Evolutionary conservation across 2,888 invertebrate species (phyloP).

Genomic region (Panzeria rudis): DNA sequence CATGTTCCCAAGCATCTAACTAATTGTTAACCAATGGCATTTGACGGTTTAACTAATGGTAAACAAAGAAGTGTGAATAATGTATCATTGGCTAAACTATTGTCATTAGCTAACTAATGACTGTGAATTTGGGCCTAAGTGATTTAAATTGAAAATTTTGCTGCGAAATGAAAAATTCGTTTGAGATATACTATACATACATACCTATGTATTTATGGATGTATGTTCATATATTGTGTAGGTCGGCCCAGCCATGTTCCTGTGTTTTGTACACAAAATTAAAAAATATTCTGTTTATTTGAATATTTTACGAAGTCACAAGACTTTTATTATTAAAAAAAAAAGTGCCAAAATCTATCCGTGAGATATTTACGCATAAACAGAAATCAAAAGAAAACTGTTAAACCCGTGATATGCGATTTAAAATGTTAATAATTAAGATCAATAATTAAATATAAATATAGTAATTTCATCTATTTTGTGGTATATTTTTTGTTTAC

Average conservation of each 20-base stretch:
- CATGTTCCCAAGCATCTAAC: too few species aligned
- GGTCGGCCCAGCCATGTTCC: not conserved
- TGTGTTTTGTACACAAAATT: not conserved
- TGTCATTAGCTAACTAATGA: too few species aligned
- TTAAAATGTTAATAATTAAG: constrained; percentile 40
- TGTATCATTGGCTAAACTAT: too few species aligned
- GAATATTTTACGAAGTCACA: constrained; percentile 31
- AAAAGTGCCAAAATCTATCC: not conserved
- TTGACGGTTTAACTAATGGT: too few species aligned
- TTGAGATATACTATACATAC: not conserved
- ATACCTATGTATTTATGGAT: not conserved
- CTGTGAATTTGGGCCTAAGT: too few species aligned
- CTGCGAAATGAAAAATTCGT: not conserved
- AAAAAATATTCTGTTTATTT: not conserved
- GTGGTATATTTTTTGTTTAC: not conserved
- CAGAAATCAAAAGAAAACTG: constrained; percentile 7
- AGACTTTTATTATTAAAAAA: constrained; percentile 22
- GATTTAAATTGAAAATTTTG: constrained; percentile 5
- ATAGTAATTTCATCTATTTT: not conserved
- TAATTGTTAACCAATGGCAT: too few species aligned
- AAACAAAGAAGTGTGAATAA: too few species aligned
- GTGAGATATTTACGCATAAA: constrained; percentile 14
- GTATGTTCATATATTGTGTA: not conserved
- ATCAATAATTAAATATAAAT: constrained; percentile 26
- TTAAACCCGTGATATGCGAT: constrained; percentile 31